Evolutionary conservation across 2,888 invertebrate genomes (phyloP), one percentile per base, ranked within the genome.

Genomic region (Lydus trimaculatus): DNA sequence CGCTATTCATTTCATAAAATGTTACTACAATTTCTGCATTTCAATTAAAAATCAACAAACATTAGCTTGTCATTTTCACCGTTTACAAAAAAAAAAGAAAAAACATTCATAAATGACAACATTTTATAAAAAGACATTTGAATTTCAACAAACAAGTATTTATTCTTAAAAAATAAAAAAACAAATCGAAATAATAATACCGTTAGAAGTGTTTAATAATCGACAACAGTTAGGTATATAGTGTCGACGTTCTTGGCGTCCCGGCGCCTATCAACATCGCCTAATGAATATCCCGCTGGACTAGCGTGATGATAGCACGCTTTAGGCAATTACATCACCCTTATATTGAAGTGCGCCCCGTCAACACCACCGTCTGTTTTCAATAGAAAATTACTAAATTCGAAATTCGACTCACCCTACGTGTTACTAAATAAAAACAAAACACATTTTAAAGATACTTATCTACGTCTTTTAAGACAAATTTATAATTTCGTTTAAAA

Each of bases 1-100:
- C 76, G 73, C 71, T 75, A 72, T 75, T 76, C 75, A 76, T 76
- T 74, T 76, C 72, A 63, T 73, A 73, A 76, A 48, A 77, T 75
- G 74, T 75, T 75, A 70, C 72, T 67, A 72, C 69, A 69, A 73
- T 78, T 79, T 78, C 80, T 81, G 80, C 78, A 78, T 82, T 83
- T 82, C 83, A 83, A 83, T 82, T 82, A 82, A 83, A 82, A 82
- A 81, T 81, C 81, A 80, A 79, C 82, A 82, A 82, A 82, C 81
- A 83, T 78, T 81, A 80, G 77, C 78, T 80, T 79, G 81, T 81
- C 80, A 81, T 80, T 80, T 79, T 76, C 78, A 79, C 81, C 78
- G 71, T 71, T 76, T 4, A 43, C 7, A 43, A 17, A 17, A 43
- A 43, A n/a, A 15, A 36, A 36, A 31, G 36, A 36, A 36, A 36